Percentiles rank a stretch among this genome's conserved stretches.
Evolutionary conservation across 2,888 invertebrate genomes (phyloP).

Genomic region (Hydroisotoma schaefferi): DNA sequence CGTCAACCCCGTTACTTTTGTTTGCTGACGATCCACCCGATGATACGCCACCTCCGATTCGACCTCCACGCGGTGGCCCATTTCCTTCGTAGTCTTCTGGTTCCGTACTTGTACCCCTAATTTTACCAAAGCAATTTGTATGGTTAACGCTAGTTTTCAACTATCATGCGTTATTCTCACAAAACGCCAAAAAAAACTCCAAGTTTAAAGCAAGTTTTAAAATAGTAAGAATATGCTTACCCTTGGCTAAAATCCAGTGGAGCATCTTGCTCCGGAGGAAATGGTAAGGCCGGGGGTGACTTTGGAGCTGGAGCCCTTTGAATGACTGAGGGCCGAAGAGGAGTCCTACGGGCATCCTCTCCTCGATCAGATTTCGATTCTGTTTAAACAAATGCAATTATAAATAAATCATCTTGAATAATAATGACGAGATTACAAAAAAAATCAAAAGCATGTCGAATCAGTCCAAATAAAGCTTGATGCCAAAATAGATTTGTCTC

Average conservation of each 20-base stretch:
- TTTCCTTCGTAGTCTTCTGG: conserved; percentile 48
- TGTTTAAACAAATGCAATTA: too few relatives aligned
- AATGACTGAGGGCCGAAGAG: conserved; percentile 67
- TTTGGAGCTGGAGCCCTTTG: conserved; percentile 66
- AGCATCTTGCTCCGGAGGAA: conserved; percentile 53
- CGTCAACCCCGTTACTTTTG: conserved; percentile 39
- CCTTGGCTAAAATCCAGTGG: conserved; percentile 49
- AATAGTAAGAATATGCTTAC: conserved; percentile 32
- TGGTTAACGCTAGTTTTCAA: not conserved
- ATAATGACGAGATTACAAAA: too few relatives aligned
- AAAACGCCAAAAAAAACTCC: not conserved
- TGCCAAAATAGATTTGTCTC: too few relatives aligned
- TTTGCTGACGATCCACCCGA: conserved; percentile 40
- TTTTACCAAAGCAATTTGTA: not conserved
- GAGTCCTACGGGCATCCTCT: conserved; percentile 18
- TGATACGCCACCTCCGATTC: conserved; percentile 46
- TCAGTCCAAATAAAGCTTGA: too few relatives aligned
- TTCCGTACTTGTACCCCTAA: conserved; percentile 37
- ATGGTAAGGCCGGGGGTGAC: conserved; percentile 50
- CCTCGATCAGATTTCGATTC: conserved; percentile 14
- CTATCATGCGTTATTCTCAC: conserved; percentile 4
- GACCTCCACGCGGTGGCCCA: conserved; percentile 47
- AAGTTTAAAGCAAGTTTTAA: not conserved
- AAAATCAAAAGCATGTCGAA: too few relatives aligned
- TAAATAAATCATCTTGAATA: too few relatives aligned